Evolutionary conservation across 2,888 invertebrate genomes (phyloP).

Genomic region (Leptinotarsa tumamoca): DNA sequence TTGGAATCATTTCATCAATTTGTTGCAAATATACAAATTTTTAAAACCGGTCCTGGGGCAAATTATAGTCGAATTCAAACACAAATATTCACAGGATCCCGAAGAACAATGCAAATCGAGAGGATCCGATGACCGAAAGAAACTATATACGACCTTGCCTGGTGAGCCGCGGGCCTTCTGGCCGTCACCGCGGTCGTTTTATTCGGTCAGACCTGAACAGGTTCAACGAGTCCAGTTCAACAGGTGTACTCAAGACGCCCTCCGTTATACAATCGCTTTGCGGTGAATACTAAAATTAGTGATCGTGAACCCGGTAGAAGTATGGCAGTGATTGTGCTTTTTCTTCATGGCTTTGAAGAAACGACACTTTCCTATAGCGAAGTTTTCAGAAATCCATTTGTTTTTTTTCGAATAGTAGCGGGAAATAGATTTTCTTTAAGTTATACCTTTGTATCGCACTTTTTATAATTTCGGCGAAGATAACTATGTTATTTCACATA

Average conservation of each 20-base stretch:
- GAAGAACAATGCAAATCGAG: conserved; percentile 12
- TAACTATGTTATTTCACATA: no score
- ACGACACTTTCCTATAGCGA: no score
- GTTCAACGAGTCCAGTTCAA: conserved; percentile 58
- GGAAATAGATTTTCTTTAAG: no score
- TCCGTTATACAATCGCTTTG: conserved; percentile 42
- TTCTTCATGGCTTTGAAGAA: neutral
- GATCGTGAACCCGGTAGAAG: conserved; percentile 2
- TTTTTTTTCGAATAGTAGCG: no score
- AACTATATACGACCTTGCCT: conserved; percentile 12
- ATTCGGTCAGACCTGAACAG: conserved; percentile 58
- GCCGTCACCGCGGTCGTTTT: conserved; percentile 47
- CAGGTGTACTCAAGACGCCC: conserved; percentile 57
- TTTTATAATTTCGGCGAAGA: no score
- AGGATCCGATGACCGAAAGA: conserved; percentile 1
- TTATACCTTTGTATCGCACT: no score
- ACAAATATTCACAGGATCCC: neutral
- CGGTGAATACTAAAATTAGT: conserved; percentile 6
- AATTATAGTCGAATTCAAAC: neutral
- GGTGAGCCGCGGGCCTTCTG: conserved; percentile 1
- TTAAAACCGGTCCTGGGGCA: neutral
- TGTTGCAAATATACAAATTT: neutral
- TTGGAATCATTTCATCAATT: no score
- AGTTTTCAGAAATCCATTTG: no score
- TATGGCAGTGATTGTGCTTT: neutral